Evolutionary conservation across 1,140 invertebrate genomes (phyloP), one percentile per base, ranked within the genome.

Genomic region (Cydia strobilella): DNA sequence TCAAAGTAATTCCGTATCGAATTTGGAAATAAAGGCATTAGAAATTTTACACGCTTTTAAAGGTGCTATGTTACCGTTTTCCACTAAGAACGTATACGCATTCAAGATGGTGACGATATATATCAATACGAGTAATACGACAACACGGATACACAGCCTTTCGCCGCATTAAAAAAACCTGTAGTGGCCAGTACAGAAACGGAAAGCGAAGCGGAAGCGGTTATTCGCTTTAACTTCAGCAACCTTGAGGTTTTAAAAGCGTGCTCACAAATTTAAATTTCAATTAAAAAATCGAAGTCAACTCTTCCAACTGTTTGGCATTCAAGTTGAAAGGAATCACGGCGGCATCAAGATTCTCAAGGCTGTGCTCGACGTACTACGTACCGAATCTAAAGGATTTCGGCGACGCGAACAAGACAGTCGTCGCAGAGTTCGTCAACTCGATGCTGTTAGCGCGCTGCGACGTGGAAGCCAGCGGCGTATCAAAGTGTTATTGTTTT

Each of bases 381-480:
- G 20, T n/a, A 59, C 18, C 1, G 20, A 18, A 59, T 12, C 9
- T 10, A 3, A 59, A 23, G 54, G 20, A 59, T 10, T 59, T 10
- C 54, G 2, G 51, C n/a, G 51, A 59, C 54, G 20, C 54, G 54
- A 59, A 23, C 54, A 59, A 23, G 20, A 59, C 54, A 59, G 54
- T 59, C 54, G 18, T 59, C 20, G 20, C 54, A 59, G 54, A 59
- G 54, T 59, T 59, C 18, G 9, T 18, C 54, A 59, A 59, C 54
- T 59, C 54, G 20, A 59, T 59, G 18, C 51, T 9, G 51, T 20
- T 7, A 20, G 18, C n/a, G 18, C 18, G n/a, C 54, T 59, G 54
- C 20, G 3, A 20, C 18, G 54, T 59, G 20, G 10, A 59, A 59
- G 20, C 54, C 10, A 18, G 54, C 20, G 54, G 9, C 54, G 54